Evolutionary conservation across 2,797 vertebrate species (phyloP), one percentile per base, ranked within the genome.

Genomic region (Leuciscus waleckii): DNA sequence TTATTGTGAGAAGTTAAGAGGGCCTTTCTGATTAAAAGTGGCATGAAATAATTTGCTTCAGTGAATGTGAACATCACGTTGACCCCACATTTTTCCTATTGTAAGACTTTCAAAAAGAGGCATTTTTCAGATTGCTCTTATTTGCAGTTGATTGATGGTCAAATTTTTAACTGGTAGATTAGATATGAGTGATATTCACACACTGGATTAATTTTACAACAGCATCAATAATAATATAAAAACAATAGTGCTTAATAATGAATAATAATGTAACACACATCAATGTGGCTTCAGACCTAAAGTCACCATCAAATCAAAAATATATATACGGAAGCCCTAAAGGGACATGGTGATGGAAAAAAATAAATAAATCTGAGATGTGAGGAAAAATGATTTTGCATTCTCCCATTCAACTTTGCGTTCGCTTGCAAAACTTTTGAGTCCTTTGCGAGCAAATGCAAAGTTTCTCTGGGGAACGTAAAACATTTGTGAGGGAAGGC

Each of bases 1-100:
- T 9, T 13, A 29, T 43, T 41, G 23, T 69, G 26, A 63, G 29
- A 75, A 61, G 23, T 54, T 80, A 67, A 80, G 61, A 43, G 41
- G 61, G 11, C 35, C 79, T 46, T 63, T 61, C 11, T 82, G 11
- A 83, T 67, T 83, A 19, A 63, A 82, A 51, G 61, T 37, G 58
- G 4, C 5, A 35, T 32, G 56, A 29, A 32, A 11, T 1, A n/a
- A 81, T 65, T 65, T 65, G 26, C 61, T 65, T 65, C 26, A 32
- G 14, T 32, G 61, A 58, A 26, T 19, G 11, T n/a, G 23, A 75
- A 58, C 21, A 58, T 9, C 56, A 58, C 4, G 4, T n/a, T n/a
- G 56, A n/a, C 56, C 56, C 4, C 10, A 58, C 9, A 10, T 58
- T 58, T 56, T 61, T 41, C 75, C 16, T 32, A 51, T 54, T 23